Evolutionary conservation across 2,113 vertebrate species (phyloP).

Genomic region (Strix uralensis): DNA sequence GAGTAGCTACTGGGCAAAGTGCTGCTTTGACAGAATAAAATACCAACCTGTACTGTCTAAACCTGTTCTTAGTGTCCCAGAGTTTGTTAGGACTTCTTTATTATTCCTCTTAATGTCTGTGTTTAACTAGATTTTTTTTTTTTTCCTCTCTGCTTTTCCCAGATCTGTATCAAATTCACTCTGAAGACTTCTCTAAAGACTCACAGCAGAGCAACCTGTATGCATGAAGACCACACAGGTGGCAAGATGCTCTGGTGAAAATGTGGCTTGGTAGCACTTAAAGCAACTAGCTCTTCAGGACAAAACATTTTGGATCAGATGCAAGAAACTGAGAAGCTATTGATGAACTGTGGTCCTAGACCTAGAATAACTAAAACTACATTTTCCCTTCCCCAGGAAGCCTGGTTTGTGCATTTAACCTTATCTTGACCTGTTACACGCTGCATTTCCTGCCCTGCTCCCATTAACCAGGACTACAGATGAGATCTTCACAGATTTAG

Average conservation of each 20-base stretch:
- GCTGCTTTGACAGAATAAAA: neutral
- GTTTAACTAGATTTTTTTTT: neutral
- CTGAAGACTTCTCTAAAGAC: slow-evolving; percentile 27
- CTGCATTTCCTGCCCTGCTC: neutral
- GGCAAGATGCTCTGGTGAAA: neutral
- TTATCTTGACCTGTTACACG: neutral
- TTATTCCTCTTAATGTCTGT: neutral
- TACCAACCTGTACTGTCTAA: neutral
- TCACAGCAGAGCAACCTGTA: neutral
- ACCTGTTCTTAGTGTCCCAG: neutral
- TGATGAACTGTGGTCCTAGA: neutral
- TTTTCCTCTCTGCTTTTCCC: neutral
- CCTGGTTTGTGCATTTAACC: neutral
- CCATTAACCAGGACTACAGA: neutral
- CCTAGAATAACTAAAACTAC: neutral
- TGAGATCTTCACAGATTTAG: neutral
- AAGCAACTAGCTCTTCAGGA: neutral
- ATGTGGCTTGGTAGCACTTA: neutral
- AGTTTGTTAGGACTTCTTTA: neutral
- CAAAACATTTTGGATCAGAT: neutral
- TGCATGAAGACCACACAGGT: neutral
- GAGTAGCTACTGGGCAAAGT: neutral
- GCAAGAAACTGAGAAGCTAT: neutral
- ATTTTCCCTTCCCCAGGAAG: neutral
- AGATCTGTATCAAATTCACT: slow-evolving; percentile 39